Evolutionary conservation across 2,797 vertebrate species (phyloP).

Genomic region (Neoniphon sammara): DNA sequence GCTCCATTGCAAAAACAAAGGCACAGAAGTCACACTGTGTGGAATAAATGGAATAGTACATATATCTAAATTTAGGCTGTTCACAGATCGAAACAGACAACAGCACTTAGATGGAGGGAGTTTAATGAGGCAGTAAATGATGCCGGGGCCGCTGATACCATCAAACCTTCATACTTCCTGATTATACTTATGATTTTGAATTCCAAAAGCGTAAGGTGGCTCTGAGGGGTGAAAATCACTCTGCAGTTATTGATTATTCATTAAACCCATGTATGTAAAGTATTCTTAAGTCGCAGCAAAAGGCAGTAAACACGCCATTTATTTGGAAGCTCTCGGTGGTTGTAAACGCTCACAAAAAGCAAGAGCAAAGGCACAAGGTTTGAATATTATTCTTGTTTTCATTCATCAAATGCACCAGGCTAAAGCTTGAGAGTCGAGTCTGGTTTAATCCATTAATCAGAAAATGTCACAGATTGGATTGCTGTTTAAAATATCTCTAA

Average conservation of each 20-base stretch:
- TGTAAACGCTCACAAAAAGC: conserved; percentile 4
- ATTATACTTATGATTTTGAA: conserved; percentile 60
- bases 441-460: conserved; percentile 41
- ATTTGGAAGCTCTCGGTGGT: conserved; percentile 20
- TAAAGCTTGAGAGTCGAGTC: conserved; percentile 37
- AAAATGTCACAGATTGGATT: conserved; percentile 14
- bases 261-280: conserved; percentile 38
- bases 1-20: conserved; percentile 40
- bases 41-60: conserved; percentile 50
- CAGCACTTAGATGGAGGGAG: conserved; percentile 47
- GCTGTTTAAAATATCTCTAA: conserved; percentile 33
- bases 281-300: conserved; percentile 29
- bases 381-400: conserved; percentile 18
- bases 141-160: conserved; percentile 48
- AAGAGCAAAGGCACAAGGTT: conserved; percentile 8
- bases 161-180: conserved; percentile 55
- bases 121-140: conserved; percentile 69
- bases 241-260: conserved; percentile 48
- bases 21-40: conserved; percentile 40
- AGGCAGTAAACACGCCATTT: conserved; percentile 36
- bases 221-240: conserved; percentile 25
- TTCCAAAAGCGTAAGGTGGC: conserved; percentile 40
- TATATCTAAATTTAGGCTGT: conserved; percentile 62
- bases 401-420: conserved; percentile 30
- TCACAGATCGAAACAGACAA: conserved; percentile 52